Evolutionary conservation across 2,888 invertebrate species (phyloP).

Genomic region (Mermis nigrescens): DNA sequence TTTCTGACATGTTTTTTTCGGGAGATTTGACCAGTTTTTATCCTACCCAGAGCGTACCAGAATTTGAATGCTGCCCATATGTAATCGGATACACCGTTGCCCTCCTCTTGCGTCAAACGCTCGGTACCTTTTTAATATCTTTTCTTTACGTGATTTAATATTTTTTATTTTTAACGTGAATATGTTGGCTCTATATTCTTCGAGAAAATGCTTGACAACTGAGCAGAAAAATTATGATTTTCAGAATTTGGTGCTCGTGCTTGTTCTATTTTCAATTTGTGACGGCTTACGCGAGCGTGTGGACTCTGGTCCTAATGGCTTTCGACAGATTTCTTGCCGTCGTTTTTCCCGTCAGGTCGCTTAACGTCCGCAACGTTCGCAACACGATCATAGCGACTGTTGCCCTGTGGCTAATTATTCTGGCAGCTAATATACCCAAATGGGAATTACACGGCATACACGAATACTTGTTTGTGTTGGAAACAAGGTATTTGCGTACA

Average conservation of each 20-base stretch:
- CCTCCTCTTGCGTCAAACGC: no score
- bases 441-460: slow-evolving; percentile 23
- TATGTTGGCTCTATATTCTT: no score
- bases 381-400: slow-evolving; percentile 60
- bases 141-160: no score
- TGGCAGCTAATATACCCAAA: slow-evolving; percentile 30
- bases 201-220: no score
- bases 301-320: slow-evolving; percentile 79
- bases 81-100: no score
- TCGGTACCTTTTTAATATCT: no score
- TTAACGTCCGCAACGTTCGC: slow-evolving; percentile 57
- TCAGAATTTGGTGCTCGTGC: slow-evolving; percentile 77
- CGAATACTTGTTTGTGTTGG: slow-evolving; percentile 4
- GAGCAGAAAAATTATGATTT: no score
- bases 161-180: no score
- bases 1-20: no score
- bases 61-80: no score
- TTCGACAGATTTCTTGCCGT: slow-evolving; percentile 73
- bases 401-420: slow-evolving; percentile 58
- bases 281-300: slow-evolving; percentile 76
- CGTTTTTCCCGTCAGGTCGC: slow-evolving; percentile 70
- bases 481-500: slow-evolving; percentile 3
- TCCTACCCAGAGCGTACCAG: no score
- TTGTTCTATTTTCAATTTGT: slow-evolving; percentile 69
- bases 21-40: no score